Conservation (phyloP, 2,113 vertebrate genomes). For the Beaufortia kweichowensis region DNA sequence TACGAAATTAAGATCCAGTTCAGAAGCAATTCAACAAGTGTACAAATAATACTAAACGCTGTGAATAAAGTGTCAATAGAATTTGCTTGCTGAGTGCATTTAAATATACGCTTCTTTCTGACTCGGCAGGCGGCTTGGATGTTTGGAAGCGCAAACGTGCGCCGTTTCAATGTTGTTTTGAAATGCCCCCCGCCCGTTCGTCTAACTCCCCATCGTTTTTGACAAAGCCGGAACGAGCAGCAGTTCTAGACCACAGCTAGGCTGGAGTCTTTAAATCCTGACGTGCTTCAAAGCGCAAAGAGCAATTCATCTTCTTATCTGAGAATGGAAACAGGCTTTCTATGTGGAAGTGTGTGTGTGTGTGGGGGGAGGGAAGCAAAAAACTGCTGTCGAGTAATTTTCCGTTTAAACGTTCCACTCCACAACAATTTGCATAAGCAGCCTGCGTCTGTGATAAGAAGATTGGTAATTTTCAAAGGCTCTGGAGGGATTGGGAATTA, state of each 20-base stretch:
- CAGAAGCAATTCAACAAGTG: slow-evolving; percentile 44
- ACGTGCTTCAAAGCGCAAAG: slow-evolving; percentile 79
- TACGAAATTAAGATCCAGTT: slow-evolving; percentile 36
- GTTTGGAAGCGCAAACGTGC: slow-evolving; percentile 59
- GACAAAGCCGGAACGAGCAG: slow-evolving; percentile 76
- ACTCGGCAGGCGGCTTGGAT: slow-evolving; percentile 63
- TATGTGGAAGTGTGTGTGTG: slow-evolving; percentile 66
- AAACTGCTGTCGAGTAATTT: slow-evolving; percentile 86
- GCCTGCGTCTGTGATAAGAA: slow-evolving; percentile 84
- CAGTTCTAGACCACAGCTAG: slow-evolving; percentile 72
- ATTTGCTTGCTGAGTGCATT: slow-evolving; percentile 52
- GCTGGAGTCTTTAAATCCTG: slow-evolving; percentile 82
- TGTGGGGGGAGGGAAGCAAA: slow-evolving; percentile 43
- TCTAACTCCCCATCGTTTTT: slow-evolving; percentile 35
- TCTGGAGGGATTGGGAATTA: slow-evolving; percentile 86
- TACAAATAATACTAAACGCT: slow-evolving; percentile 2
- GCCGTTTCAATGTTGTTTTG: slow-evolving; percentile 75
- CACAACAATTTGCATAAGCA: slow-evolving; percentile 87
- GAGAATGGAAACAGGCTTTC: slow-evolving; percentile 80
- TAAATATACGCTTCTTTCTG: slow-evolving; percentile 60
- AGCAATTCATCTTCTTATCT: slow-evolving; percentile 85
- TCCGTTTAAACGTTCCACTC: slow-evolving; percentile 85
- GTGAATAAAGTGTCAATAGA: slow-evolving; percentile 56
- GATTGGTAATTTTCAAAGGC: slow-evolving; percentile 88
- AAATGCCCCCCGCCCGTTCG: slow-evolving; percentile 55